Evolutionary conservation across 2,797 vertebrate genomes (phyloP), one percentile per base, ranked within the genome.

Genomic region (Harpagifer antarcticus): DNA sequence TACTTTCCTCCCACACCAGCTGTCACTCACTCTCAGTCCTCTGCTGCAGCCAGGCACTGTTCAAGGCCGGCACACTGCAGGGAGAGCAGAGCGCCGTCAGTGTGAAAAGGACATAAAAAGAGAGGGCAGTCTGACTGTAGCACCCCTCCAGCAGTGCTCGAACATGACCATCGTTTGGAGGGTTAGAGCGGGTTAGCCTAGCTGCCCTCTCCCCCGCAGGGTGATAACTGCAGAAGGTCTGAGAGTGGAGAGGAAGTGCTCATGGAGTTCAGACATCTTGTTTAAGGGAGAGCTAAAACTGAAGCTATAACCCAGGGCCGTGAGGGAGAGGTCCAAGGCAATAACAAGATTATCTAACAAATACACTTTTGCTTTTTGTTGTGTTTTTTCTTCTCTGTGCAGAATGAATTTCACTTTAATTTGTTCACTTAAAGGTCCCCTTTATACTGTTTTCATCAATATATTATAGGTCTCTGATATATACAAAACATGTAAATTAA

Each of bases 121-220:
- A 68, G 40, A 60, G 44, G 48, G 5, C 53, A 2, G 40, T 64
- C 47, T 10, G 37, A 76, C 45, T 60, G 37, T 42, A 45, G 50
- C 40, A 10, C 16, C 52, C 54, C 11, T 63, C 33, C 53, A 68
- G 68, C 69, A 11, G 47, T 5, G 57, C 63, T 74, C 55, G 11
- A 81, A 59, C 66, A 50, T 52, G 60, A 73, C 63, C 68, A 45
- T 7, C 7, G 33, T 76, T 72, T 68, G 63, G 52, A 76, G 61
- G 58, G 50, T 9, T 37, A 37, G 33, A 37, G 33, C 8, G 8
- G 33, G 48, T 84, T 45, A 44, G 47, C 66, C 54, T 4, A 4
- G 64, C 64, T 48, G 54, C 45, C 49, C 58, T 27, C 33, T 44
- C 33, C 65, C 55, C 57, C 54, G 49, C 63, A 27, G 57, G 48